Conservation (phyloP, 2,888 invertebrate genomes). For the Campoplex nolae region DNA sequence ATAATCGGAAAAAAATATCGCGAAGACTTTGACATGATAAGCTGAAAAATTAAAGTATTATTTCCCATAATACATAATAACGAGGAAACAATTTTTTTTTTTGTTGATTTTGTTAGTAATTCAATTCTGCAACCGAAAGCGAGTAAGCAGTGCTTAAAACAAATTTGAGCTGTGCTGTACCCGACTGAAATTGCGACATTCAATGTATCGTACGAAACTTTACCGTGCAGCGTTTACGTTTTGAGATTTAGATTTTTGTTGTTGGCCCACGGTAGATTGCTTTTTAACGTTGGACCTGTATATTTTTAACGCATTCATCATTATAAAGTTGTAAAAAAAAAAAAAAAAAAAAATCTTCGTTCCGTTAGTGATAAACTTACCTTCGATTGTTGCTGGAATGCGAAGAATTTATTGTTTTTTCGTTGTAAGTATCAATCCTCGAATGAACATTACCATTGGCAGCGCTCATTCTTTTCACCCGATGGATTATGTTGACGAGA, state of each 20-base stretch:
- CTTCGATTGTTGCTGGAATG: constrained; percentile 61
- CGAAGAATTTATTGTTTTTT: constrained; percentile 32
- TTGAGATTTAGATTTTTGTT: constrained; percentile 74
- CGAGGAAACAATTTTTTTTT: not conserved
- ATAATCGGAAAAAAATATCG: not conserved
- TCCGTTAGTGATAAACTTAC: constrained; percentile 21
- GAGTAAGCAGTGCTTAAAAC: constrained; percentile 51
- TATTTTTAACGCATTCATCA: constrained; percentile 62
- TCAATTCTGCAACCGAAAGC: constrained; percentile 35
- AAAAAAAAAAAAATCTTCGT: not conserved
- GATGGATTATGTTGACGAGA: constrained; percentile 60
- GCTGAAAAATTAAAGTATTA: not conserved
- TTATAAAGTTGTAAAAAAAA: not conserved
- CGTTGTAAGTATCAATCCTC: constrained; percentile 41
- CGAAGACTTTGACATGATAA: not conserved
- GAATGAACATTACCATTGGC: constrained; percentile 52
- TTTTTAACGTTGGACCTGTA: constrained; percentile 75
- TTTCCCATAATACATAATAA: not conserved
- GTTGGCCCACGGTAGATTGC: constrained; percentile 72
- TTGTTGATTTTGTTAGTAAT: not conserved
- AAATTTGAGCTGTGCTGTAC: constrained; percentile 38
- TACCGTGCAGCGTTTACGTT: constrained; percentile 75
- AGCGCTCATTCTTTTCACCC: constrained; percentile 40
- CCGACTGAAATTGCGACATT: constrained; percentile 38
- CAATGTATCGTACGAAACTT: constrained; percentile 67